These are phyloP conservation scores for Chloropsis cyanopogon DNA, from an alignment of 2,113 vertebrate species.

Conservation along the genomic window DNA sequence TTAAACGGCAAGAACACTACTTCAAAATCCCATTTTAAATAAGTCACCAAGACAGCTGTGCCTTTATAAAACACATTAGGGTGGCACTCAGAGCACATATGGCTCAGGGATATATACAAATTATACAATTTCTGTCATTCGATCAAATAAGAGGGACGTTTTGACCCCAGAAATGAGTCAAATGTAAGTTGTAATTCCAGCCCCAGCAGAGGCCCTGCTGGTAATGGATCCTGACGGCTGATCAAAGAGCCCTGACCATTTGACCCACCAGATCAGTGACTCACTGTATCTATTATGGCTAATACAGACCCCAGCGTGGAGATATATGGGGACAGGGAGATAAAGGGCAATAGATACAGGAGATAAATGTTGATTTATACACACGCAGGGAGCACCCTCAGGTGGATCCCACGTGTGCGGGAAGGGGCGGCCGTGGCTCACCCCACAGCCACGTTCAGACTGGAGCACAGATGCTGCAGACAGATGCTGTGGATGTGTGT, in stretches of 20 bases:
- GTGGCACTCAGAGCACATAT: slow-evolving; percentile 82
- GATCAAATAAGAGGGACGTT: slow-evolving; percentile 85
- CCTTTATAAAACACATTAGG: slow-evolving; percentile 85
- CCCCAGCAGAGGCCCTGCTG: slow-evolving; percentile 76
- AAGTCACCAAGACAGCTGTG: slow-evolving; percentile 81
- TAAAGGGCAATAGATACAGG: slow-evolving; percentile 11
- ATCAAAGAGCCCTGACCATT: slow-evolving; percentile 83
- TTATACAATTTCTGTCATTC: slow-evolving; percentile 88
- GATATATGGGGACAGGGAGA: slow-evolving; percentile 4
- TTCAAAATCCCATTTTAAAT: slow-evolving; percentile 84
- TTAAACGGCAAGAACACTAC: slow-evolving; percentile 76
- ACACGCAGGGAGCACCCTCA: background rate
- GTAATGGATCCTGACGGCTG: slow-evolving; percentile 83
- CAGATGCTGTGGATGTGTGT: background rate
- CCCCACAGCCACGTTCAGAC: accelerated
- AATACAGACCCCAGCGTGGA: slow-evolving; percentile 20
- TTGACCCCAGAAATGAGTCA: slow-evolving; percentile 83
- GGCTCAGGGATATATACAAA: slow-evolving; percentile 88
- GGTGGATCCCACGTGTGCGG: background rate
- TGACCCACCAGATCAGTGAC: slow-evolving; percentile 81
- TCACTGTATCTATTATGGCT: slow-evolving; percentile 69
- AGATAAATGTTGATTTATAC: slow-evolving; percentile 42
- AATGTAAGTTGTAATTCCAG: slow-evolving; percentile 87
- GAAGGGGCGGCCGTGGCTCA: background rate
- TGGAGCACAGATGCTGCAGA: background rate